Evolutionary conservation across 2,888 invertebrate genomes (phyloP).

Genomic region (Epicampocera succincta): DNA sequence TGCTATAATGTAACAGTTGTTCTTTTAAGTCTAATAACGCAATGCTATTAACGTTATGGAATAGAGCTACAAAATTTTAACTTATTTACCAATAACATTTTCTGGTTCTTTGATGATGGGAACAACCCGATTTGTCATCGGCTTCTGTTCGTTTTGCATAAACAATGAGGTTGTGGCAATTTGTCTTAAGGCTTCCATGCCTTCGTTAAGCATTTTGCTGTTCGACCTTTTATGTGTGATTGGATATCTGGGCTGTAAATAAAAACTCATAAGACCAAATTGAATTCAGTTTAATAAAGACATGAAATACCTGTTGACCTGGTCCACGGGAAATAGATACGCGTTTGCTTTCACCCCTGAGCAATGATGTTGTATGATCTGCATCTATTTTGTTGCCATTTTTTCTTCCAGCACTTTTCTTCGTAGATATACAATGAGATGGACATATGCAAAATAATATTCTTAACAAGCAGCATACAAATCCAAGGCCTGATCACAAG

Average conservation of each 20-base stretch:
- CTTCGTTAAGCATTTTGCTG: conserved; percentile 81
- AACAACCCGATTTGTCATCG: conserved; percentile 79
- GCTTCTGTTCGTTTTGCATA: conserved; percentile 82
- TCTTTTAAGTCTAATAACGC: too few species aligned
- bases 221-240: conserved; percentile 80
- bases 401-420: conserved; percentile 85
- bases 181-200: conserved; percentile 82
- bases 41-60: too few species aligned
- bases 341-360: conserved; percentile 81
- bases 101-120: conserved; percentile 82
- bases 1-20: too few species aligned
- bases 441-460: conserved; percentile 92
- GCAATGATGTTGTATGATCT: conserved; percentile 81
- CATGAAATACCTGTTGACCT: conserved; percentile 76
- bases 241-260: conserved; percentile 76
- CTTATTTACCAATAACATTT: conserved; percentile 73
- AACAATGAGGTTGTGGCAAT: conserved; percentile 82
- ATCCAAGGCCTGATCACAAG: conserved; percentile 84
- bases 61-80: too few species aligned
- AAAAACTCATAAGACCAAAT: background rate
- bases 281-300: background rate
- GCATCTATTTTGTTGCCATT: conserved; percentile 81
- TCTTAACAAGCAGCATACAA: conserved; percentile 91
- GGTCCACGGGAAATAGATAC: conserved; percentile 81
- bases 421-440: conserved; percentile 87